Percentiles rank a stretch among this genome's conserved stretches.
phyloP scores from a whole-genome alignment of 1,140 invertebrate species.

The Ooceraea biroi region DNA sequence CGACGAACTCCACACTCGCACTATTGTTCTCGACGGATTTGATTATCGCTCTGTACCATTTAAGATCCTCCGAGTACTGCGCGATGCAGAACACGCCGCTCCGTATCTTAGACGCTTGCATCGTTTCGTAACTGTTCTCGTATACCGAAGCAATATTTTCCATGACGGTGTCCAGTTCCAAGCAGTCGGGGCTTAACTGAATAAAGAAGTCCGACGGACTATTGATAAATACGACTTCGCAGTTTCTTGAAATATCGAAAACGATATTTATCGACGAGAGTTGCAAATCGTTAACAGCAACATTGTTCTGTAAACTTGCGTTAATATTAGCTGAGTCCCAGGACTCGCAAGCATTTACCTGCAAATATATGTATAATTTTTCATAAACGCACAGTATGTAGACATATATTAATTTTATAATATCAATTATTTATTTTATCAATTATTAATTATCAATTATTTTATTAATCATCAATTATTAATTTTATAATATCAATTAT shows the following conservation, averaged over 20 bases:
- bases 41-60: conserved; percentile 87
- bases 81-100: conserved; percentile 83
- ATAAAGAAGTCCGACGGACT: conserved; percentile 86
- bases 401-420: neutral
- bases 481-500: conserved; percentile 11
- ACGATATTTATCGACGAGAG: conserved; percentile 75
- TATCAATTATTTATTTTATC: neutral
- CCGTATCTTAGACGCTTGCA: conserved; percentile 67
- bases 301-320: conserved; percentile 3
- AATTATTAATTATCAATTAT: no score
- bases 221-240: conserved; percentile 77
- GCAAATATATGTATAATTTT: conserved; percentile 16
- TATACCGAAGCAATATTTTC: conserved; percentile 80
- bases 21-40: conserved; percentile 77
- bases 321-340: neutral
- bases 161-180: conserved; percentile 82
- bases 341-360: conserved; percentile 3
- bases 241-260: conserved; percentile 75
- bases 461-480: no score
- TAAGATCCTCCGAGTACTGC: conserved; percentile 86
- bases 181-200: conserved; percentile 81
- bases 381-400: conserved; percentile 1
- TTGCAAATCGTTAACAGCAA: conserved; percentile 7
- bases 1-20: conserved; percentile 86
- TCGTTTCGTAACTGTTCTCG: conserved; percentile 69